These are phyloP conservation scores for Timema cristinae DNA, from an alignment of 2,888 invertebrate species.

Conservation along the genomic window DNA sequence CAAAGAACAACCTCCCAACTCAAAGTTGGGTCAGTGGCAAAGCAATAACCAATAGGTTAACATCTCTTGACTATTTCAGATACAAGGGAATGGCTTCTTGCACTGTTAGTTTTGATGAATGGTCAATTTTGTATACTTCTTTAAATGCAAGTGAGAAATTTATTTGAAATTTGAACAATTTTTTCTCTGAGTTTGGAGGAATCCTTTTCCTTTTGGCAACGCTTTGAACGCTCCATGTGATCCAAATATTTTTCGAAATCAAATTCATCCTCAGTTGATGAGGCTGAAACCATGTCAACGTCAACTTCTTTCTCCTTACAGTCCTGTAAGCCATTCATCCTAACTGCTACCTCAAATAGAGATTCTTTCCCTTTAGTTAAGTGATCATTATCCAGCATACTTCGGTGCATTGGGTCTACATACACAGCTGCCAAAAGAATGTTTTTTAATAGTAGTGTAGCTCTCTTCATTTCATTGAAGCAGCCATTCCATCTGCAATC, in stretches of 20 bases:
- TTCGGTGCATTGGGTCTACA: background rate
- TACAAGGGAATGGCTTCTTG: background rate
- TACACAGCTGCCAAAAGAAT: background rate
- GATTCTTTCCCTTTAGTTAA: background rate
- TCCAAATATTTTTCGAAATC: slow-evolving; percentile 8
- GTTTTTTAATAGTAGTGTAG: background rate
- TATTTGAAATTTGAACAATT: background rate
- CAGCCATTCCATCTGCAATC: background rate
- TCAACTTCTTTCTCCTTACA: background rate
- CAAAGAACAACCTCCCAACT: slow-evolving; percentile 3
- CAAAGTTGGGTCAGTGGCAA: background rate
- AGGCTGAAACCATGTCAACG: background rate
- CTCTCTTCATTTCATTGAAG: slow-evolving; percentile 11
- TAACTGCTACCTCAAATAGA: slow-evolving; percentile 10
- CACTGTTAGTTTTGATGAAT: background rate
- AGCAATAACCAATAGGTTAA: background rate
- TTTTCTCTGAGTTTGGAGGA: background rate
- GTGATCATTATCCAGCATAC: slow-evolving; percentile 1
- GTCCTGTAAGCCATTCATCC: slow-evolving; percentile 3
- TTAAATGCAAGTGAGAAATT: background rate
- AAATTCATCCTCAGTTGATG: background rate
- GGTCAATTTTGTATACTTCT: background rate
- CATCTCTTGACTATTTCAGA: slow-evolving; percentile 5
- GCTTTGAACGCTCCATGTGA: background rate
- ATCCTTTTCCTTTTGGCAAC: background rate